Evolutionary conservation across 2,113 vertebrate species (phyloP).

Genomic region (Hemicordylus capensis): DNA sequence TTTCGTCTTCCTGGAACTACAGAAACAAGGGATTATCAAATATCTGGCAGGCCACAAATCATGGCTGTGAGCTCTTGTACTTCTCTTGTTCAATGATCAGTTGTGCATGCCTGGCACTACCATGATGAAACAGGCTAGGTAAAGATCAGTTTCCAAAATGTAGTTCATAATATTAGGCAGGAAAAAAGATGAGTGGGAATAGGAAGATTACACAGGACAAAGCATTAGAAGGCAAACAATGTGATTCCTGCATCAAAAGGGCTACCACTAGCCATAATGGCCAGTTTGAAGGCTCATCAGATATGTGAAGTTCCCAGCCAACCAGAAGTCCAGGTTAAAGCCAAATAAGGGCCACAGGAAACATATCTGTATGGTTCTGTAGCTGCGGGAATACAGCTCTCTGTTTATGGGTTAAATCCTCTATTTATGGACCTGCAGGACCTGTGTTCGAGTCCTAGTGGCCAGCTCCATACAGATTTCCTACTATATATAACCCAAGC

Average conservation of each 20-base stretch:
- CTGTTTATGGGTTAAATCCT: no score
- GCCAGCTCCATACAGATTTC: not conserved
- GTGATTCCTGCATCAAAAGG: not conserved
- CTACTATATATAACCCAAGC: no score
- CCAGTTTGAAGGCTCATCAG: no score
- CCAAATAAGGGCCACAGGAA: not conserved
- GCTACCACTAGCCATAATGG: no score
- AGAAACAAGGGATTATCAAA: not conserved
- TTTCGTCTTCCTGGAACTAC: not conserved
- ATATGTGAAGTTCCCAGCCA: no score
- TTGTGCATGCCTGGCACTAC: no score
- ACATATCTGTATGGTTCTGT: no score
- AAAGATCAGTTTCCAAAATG: not conserved
- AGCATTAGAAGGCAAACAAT: not conserved
- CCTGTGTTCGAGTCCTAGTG: not conserved
- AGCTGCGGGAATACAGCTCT: no score
- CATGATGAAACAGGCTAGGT: not conserved
- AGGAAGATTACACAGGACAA: not conserved
- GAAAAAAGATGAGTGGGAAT: not conserved
- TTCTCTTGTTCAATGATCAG: not conserved
- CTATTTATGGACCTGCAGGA: not conserved
- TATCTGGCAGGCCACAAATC: not conserved
- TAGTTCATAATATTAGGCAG: not conserved
- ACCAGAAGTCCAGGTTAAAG: not conserved
- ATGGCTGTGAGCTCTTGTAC: not conserved